A percentile compares a stretch with the other conserved stretches of the same genome.
phyloP scores from a whole-genome alignment of 2,797 vertebrate species.

The Rallus crepitans region DNA sequence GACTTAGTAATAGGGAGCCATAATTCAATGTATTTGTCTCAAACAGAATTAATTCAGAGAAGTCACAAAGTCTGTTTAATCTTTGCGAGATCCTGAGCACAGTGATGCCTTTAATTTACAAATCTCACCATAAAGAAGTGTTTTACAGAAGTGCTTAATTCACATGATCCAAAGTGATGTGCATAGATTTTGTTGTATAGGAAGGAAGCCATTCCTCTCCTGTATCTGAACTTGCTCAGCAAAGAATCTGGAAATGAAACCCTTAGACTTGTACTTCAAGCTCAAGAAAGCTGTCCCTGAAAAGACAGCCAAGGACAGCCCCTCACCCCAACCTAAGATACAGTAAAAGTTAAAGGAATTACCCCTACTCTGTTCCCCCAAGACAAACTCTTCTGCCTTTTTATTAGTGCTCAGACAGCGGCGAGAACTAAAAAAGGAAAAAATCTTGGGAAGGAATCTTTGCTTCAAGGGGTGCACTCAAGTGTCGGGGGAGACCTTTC shows the following conservation, averaged over 20 bases:
- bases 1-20: background rate
- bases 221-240: background rate
- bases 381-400: background rate
- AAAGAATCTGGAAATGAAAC: background rate
- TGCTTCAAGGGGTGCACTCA: fast-evolving
- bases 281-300: background rate
- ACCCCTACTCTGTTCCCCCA: background rate
- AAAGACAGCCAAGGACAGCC: background rate
- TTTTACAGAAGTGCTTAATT: background rate
- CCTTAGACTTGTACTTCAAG: background rate
- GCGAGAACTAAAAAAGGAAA: background rate
- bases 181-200: background rate
- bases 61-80: background rate
- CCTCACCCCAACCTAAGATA: background rate
- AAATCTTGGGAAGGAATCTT: background rate
- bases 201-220: background rate
- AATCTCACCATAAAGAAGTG: background rate
- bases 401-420: background rate
- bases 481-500: background rate
- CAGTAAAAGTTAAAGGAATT: background rate
- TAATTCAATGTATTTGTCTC: background rate
- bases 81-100: background rate
- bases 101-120: background rate
- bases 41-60: background rate
- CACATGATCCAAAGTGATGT: background rate